Base-by-base conservation (phyloP, 1,140 invertebrate species). In the Solen grandis region DNA sequence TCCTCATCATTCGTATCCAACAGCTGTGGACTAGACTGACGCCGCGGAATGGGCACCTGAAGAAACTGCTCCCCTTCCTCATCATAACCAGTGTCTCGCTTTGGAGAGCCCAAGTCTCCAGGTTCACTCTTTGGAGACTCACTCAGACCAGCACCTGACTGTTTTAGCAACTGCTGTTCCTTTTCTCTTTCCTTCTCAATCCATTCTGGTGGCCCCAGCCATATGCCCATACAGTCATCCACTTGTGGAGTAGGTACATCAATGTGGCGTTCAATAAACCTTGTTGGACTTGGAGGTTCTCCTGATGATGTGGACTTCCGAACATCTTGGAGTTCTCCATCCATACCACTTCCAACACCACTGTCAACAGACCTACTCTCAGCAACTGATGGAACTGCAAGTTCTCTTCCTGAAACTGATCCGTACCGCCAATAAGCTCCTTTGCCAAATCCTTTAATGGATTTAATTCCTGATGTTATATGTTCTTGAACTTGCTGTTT, bases 171-270 rank as follows among this genome's bases (percentile, higher is more conserved):
- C 73, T 85, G 69, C 75, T 87, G 62, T 81, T 87, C 65, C 78
- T 84, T 82, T 86, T 79, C 73, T 57, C 62, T 69, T 73, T 81
- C 65, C 76, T 89, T 82, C 77, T 90, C 85, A 63, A 86, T 84
- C 89, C 89, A 90, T 62, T 87, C 88, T 31, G 88, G 88, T 29
- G 89, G 89, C 13, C 89, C 89, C 86, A 91, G 88, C 90, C 90
- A 91, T 35, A 89, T 88, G 25, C 50, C 66, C 60, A 65, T 63
- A 63, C 38, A 27, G 33, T 85, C 84, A 57, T 82, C 83, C 29
- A 69, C 70, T 33, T 82, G 80, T 52, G 76, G 55, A 81, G 78
- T 72, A 19, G 77, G 66, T 16, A 79, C 65, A 72, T 79, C 77
- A 38, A 79, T 79, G 50, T 70, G 65, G 25, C 77, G 66, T 63